These are phyloP conservation scores for Fregetta grallaria DNA, from an alignment of 2,113 vertebrate species.

Conservation along the genomic window DNA sequence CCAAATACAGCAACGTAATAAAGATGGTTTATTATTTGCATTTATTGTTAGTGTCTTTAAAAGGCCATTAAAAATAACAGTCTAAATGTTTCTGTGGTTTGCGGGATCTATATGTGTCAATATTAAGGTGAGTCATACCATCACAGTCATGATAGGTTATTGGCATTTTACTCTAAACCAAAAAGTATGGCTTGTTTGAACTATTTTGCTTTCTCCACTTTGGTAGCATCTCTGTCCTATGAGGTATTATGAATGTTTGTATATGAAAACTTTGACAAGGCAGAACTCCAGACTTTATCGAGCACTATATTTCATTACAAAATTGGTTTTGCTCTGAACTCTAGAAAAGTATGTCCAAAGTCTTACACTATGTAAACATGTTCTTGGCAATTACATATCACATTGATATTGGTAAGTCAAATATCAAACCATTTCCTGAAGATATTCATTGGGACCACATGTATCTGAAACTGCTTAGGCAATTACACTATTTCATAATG, in stretches of 20 bases:
- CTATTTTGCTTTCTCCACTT: not conserved
- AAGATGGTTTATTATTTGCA: conserved; percentile 21
- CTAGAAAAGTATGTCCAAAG: not conserved
- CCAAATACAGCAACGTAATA: not conserved
- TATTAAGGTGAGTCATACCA: not conserved
- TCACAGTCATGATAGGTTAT: not conserved
- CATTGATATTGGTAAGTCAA: not conserved
- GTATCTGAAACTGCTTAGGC: not conserved
- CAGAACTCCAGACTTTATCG: not conserved
- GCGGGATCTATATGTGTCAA: not conserved
- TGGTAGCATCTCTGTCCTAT: not conserved
- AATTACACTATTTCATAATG: not conserved
- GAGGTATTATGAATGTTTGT: not conserved
- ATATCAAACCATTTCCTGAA: not conserved
- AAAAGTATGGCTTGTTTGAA: not conserved
- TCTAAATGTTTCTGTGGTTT: conserved; percentile 21
- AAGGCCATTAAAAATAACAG: conserved; percentile 26
- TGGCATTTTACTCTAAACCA: not conserved
- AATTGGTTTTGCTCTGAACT: not conserved
- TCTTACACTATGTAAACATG: not conserved
- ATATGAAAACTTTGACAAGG: not conserved
- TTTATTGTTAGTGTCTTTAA: conserved; percentile 17
- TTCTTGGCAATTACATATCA: not conserved
- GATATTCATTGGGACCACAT: not conserved
- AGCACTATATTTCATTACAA: not conserved